Base-by-base conservation (phyloP, 2,113 vertebrate species). In the Prionailurus viverrinus region DNA sequence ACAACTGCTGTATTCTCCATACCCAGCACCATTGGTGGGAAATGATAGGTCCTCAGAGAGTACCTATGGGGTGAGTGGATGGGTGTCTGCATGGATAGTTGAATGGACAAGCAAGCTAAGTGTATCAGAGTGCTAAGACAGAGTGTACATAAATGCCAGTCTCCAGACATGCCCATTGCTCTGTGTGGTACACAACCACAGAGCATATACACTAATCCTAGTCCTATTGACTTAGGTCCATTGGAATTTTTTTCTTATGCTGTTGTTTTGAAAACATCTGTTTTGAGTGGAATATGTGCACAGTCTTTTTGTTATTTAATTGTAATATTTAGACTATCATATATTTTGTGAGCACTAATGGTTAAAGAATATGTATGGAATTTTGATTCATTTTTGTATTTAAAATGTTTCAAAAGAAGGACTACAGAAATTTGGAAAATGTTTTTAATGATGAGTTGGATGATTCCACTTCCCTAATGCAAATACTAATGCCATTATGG, bases 361-460 rank as follows among this genome's bases (percentile, higher is more conserved):
- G 25, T 93, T 91, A 89, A 93, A 86, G 25, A 91, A 87, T 95
- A 80, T 69, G 5, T 87, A 9, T 95, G 19, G 74, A 97, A 74
- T 89, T 19, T 91, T 95, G 58, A 63, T 91, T 55, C 36, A 19
- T 53, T 68, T 95, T 88, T 93, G 65, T 85, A 66, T 86, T 74
- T 85, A 25, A 85, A 79, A 36, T 58, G 1, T 71, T 69, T 94
- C 69, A 80, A 45, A 86, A 73, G 21, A 10, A 33, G 66, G 51
- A 39, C 21, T 89, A 87, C 11, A 91, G 31, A 86, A 68, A 69
- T 68, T 78, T 93, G 29, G 82, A 82, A 92, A 96, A 45, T 89
- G 10, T 90, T 93, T 96, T 63, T 82, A 66, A 45, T 68, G 36
- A 91, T 93, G 4, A 63, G 25, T 92, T 95, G 91, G 96, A 29